Conservation (phyloP, 2,113 vertebrate species). For the Geococcyx californianus region DNA sequence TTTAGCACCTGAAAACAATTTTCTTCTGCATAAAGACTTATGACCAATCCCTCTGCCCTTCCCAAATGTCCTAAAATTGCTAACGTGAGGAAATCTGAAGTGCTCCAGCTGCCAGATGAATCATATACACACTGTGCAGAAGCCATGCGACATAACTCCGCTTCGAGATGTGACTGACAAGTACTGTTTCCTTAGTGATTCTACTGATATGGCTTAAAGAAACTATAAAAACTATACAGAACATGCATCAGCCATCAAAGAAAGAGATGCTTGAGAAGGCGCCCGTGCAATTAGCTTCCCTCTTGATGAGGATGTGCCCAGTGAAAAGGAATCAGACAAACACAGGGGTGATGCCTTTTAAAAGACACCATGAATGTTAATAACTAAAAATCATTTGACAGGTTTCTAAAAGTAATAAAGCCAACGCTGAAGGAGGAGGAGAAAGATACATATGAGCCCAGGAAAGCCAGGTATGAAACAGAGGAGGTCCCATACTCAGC, state of each 20-base stretch:
- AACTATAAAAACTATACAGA: background rate
- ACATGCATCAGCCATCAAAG: background rate
- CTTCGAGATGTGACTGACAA: background rate
- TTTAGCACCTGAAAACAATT: background rate
- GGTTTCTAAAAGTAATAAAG: background rate
- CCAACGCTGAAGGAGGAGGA: background rate
- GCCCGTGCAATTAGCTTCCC: background rate
- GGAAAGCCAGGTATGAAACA: background rate
- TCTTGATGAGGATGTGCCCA: background rate
- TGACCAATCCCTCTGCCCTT: background rate
- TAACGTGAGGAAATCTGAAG: background rate
- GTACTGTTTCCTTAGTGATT: background rate
- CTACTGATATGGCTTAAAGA: background rate
- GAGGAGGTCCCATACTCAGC: background rate
- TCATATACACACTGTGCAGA: background rate
- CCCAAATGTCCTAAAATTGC: background rate
- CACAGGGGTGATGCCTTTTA: background rate
- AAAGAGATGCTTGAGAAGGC: background rate
- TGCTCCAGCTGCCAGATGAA: background rate
- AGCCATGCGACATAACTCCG: background rate
- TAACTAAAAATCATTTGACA: background rate
- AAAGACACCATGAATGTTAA: background rate
- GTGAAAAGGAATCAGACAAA: background rate
- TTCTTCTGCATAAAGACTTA: background rate
- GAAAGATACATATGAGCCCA: background rate